Evolutionary conservation across 2,888 invertebrate species (phyloP), one percentile per base, ranked within the genome.

Genomic region (Acrocyrtus sp.): DNA sequence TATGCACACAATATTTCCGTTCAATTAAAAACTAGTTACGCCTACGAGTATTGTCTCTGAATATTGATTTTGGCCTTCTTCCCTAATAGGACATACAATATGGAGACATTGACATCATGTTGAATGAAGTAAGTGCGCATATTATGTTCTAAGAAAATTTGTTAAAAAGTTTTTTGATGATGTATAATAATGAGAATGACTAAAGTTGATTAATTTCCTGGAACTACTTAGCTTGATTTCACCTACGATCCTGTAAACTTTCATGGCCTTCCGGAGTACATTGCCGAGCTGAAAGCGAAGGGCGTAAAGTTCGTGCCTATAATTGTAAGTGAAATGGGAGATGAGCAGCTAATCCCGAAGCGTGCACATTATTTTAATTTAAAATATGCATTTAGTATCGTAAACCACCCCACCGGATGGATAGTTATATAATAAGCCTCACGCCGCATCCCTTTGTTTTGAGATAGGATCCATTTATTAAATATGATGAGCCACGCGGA

Each of bases 191-290:
- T n/a, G n/a, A n/a, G n/a, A n/a, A n/a, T n/a, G n/a, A n/a, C n/a
- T n/a, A n/a, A n/a, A n/a, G n/a, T n/a, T n/a, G n/a, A n/a, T n/a
- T n/a, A 87, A 87, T 10, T 45, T 45, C 45, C 6, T 50, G n/a
- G n/a, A n/a, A n/a, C n/a, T n/a, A n/a, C n/a, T 15, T 21, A 69
- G 74, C 92, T 93, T 83, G 93, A 93, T 83, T 95, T 95, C 82
- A 93, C 93, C 0, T 90, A 90, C 81, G 89, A 92, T 82, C 84
- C 84, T 15, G 83, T 83, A 0, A 87, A 87, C 34, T 93, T 87
- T 83, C 86, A 85, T 48, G 89, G 87, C 2, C 84, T 93, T 43
- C 90, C 91, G 0, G 84, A 87, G 17, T 93, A 92, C 79, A 88
- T 93, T 0, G 83, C 89, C 3, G 87, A 89, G 56, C 72, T 93